Conservation (phyloP, 2,113 vertebrate species). For the Sciurus niger region DNA sequence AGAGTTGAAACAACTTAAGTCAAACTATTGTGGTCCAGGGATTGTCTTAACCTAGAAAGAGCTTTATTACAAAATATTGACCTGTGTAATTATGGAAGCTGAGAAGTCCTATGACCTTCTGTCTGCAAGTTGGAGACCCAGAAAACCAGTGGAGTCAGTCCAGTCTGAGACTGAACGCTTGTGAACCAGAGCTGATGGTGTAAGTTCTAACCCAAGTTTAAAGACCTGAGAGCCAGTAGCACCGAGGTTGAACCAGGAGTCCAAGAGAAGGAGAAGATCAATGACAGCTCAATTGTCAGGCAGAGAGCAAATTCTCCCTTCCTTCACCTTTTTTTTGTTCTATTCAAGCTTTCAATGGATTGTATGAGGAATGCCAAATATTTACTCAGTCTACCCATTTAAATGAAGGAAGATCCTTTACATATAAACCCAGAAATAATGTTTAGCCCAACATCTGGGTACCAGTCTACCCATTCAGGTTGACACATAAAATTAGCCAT, state of each 20-base stretch:
- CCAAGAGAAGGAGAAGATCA: not conserved
- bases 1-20: not conserved
- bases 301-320: not conserved
- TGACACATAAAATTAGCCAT: not conserved
- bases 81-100: not conserved
- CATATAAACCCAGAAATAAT: not conserved
- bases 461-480: not conserved
- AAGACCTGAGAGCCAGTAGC: not conserved
- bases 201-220: not conserved
- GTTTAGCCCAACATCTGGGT: not conserved
- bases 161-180: too few relatives aligned
- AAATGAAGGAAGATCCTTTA: not conserved
- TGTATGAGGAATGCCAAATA: not conserved
- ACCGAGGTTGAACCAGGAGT: not conserved
- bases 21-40: not conserved
- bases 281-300: not conserved
- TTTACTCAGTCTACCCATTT: not conserved
- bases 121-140: not conserved
- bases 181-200: not conserved
- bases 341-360: too few relatives aligned
- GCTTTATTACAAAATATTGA: not conserved
- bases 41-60: not conserved
- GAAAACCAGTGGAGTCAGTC: not conserved
- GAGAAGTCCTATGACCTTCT: not conserved
- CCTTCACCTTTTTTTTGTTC: not conserved